phyloP scores from a whole-genome alignment of 2,888 invertebrate species.

The Chesias legatella region DNA sequence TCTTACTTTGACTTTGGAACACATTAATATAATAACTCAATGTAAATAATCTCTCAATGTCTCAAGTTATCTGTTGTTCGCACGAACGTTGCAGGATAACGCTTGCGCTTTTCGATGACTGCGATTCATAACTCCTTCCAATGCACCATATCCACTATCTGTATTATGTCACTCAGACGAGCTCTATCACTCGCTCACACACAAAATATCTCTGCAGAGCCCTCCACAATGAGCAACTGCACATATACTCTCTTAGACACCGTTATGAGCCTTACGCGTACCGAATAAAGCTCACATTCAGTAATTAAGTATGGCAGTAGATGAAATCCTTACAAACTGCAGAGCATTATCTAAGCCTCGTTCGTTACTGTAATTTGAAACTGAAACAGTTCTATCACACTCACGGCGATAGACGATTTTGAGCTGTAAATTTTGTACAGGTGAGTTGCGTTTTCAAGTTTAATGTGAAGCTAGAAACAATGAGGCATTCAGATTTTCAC shows the following conservation, averaged over 20 bases:
- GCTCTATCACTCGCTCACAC: conserved; percentile 12
- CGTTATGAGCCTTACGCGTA: conserved; percentile 25
- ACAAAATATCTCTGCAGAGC: conserved; percentile 7
- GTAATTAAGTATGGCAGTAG: conserved; percentile 14
- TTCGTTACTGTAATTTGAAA: conserved; percentile 34
- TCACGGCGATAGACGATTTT: neutral
- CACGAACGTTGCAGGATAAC: no score
- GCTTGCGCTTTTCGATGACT: no score
- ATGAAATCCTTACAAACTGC: conserved; percentile 49
- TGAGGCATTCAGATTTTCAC: conserved; percentile 24
- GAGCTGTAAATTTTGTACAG: neutral
- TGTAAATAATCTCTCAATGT: no score
- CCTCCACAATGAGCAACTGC: conserved; percentile 16
- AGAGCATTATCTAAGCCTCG: conserved; percentile 51
- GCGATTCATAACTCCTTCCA: neutral
- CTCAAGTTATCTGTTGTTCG: no score
- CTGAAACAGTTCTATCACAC: conserved; percentile 9
- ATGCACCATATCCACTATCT: conserved; percentile 7
- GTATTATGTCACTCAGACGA: conserved; percentile 12
- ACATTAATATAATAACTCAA: no score
- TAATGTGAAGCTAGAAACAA: conserved; percentile 16
- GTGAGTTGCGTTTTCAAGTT: neutral
- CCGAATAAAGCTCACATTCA: conserved; percentile 24
- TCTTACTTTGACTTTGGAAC: no score
- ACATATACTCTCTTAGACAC: conserved; percentile 4